Evolutionary conservation across 2,113 vertebrate species (phyloP).

Genomic region (Salvelinus sp.): DNA sequence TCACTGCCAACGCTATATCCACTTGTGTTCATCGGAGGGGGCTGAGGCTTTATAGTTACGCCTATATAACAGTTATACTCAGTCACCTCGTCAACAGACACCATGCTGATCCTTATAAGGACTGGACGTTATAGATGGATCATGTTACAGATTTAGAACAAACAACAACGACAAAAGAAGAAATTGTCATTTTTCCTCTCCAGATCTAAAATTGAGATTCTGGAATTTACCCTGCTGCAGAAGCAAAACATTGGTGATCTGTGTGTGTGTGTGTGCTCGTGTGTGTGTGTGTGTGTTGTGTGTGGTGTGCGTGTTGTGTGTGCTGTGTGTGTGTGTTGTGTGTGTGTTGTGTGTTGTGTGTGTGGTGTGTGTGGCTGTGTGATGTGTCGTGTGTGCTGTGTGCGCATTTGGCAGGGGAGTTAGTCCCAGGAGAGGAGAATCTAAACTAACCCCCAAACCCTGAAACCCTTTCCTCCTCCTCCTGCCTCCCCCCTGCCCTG

Average conservation of each 20-base stretch:
- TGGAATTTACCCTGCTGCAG: background rate
- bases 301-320: constrained; percentile 17
- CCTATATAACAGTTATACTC: constrained; percentile 65
- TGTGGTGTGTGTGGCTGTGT: constrained; percentile 15
- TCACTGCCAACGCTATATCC: constrained; percentile 66
- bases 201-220: background rate
- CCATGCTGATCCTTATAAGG: constrained; percentile 70
- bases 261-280: constrained; percentile 16
- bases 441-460: constrained; percentile 32
- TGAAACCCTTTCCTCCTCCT: background rate
- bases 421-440: constrained; percentile 42
- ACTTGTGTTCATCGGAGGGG: constrained; percentile 62
- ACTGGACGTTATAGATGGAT: constrained; percentile 62
- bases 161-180: background rate
- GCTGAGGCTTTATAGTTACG: constrained; percentile 49
- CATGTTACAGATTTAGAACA: background rate
- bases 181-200: background rate
- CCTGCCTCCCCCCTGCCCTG: constrained; percentile 26
- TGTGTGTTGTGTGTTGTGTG: constrained; percentile 12
- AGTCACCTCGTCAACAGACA: constrained; percentile 69
- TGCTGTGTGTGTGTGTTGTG: constrained; percentile 16
- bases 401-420: constrained; percentile 13
- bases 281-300: constrained; percentile 11
- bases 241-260: background rate
- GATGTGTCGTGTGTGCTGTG: constrained; percentile 10